Base-by-base conservation (phyloP, 2,888 invertebrate genomes). In the Agonopterix arenella region DNA sequence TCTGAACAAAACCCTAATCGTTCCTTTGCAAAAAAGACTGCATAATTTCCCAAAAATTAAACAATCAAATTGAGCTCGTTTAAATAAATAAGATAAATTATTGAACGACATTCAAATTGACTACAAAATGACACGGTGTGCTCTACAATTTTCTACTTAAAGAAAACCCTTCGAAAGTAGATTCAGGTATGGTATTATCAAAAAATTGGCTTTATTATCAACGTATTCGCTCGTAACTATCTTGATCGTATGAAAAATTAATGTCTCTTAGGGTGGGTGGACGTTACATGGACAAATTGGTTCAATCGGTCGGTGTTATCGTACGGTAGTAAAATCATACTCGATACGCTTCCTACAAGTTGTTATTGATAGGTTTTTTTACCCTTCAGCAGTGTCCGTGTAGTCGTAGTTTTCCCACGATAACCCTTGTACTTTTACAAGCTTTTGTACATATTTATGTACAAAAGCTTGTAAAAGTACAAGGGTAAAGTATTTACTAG, bases 171-270 rank as follows among this genome's bases (percentile, higher is more conserved):
- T 78, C 70, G 56, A 71, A 79, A 71, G 70, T 61, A 64, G 62
- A 62, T 66, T 60, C 65, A 63, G 57, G 62, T 64, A 64, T 73
- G 61, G 76, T 69, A 86, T 84, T 86, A 84, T 73, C 74, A 80
- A 86, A 86, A 85, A 89, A 88, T 88, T 85, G 85, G 80, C 84
- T 82, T 76, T 82, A 89, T 88, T 88, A 88, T 69, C 69, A 75
- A 83, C 82, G 76, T 77, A 78, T 82, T 79, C 66, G 80, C 80
- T 45, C 66, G 71, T 78, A 80, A 80, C 76, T 69, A 77, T 79
- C 83, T 81, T 83, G 83, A 82, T 80, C 84, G 72, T 80, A 84
- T 89, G 79, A 88, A 88, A 85, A 81, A 88, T 85, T 80, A 64
- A 88, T 74, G 62, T 71, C 60, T 59, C 49, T 53, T 68, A 72